Base-by-base conservation (phyloP, 2,888 invertebrate species). In the Campaea margaritaria region DNA sequence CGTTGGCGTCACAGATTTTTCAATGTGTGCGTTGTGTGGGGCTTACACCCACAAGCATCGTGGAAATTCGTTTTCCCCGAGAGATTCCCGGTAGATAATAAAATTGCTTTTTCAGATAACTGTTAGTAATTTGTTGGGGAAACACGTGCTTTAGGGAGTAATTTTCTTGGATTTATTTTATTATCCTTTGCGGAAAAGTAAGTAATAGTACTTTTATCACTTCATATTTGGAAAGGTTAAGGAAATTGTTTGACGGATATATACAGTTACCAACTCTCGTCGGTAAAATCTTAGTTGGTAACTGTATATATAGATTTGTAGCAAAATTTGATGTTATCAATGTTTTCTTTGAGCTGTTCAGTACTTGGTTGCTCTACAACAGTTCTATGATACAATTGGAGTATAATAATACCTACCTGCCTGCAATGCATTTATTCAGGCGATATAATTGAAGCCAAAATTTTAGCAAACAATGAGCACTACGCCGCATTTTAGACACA, bases 1-100 rank as follows among this genome's bases (percentile, higher is more conserved):
- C 73, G 62, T 67, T 72, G 73, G 79, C 84, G 84, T 85, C 84
- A 52, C 34, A 44, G 50, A 28, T 57, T 27, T 50, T 21, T 31
- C 16, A 12, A 10, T 41, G 65, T 68, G 68, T 65, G 56, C 10
- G 62, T 57, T 13, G 39, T 70, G 27, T 46, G 67, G 69, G 69
- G 70, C 65, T 66, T 56, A 65, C 65, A 64, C 64, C 66, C 72
- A 71, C 65, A 66, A n/a, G 31, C 31, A 64, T 65, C 67, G 69
- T 64, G 72, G 65, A 73, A 72, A 66, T 62, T 42, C 58, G 61
- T 69, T 70, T 73, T 68, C 57, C 67, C 67, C 16, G 54, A 56
- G 41, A 65, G 67, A 64, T 67, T 69, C 65, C 45, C 9, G 39
- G 64, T 62, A 67, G 67, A 62, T 69, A 67, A 59, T 62, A 48